Evolutionary conservation across 2,113 vertebrate species (phyloP).

Genomic region (Chaetodon auriga): DNA sequence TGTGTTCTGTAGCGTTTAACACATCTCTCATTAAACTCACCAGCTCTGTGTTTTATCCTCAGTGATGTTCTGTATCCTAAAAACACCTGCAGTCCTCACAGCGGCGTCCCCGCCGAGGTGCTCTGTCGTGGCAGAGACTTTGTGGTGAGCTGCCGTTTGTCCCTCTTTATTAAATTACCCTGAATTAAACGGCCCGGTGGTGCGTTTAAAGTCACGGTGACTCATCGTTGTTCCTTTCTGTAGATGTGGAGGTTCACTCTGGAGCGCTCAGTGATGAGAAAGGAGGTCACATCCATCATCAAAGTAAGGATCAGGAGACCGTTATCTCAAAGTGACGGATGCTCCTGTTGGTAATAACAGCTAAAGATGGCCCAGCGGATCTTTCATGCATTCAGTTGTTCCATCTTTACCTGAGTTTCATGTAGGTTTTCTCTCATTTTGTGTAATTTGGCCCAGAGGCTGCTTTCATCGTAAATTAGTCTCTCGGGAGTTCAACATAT

Average conservation of each 20-base stretch:
- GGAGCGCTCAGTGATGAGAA: slow-evolving; percentile 94
- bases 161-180: neutral
- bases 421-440: neutral
- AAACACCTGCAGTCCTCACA: slow-evolving; percentile 95
- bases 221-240: neutral
- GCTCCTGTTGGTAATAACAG: neutral
- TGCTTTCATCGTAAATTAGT: neutral
- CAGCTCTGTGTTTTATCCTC: slow-evolving; percentile 24
- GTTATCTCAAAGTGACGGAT: neutral
- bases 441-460: neutral
- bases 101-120: slow-evolving; percentile 95
- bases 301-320: slow-evolving; percentile 85
- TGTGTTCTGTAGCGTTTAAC: too few species aligned
- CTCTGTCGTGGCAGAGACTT: slow-evolving; percentile 97
- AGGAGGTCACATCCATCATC: slow-evolving; percentile 91
- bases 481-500: neutral
- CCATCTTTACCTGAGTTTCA: neutral
- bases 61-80: slow-evolving; percentile 98
- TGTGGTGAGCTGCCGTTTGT: slow-evolving; percentile 87
- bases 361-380: neutral
- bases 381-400: neutral
- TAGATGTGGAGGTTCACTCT: slow-evolving; percentile 98
- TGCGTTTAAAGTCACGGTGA: neutral
- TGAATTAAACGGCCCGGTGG: neutral
- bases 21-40: neutral